phyloP scores from a whole-genome alignment of 1,140 invertebrate genomes.

The Monomorium pharaonis region DNA sequence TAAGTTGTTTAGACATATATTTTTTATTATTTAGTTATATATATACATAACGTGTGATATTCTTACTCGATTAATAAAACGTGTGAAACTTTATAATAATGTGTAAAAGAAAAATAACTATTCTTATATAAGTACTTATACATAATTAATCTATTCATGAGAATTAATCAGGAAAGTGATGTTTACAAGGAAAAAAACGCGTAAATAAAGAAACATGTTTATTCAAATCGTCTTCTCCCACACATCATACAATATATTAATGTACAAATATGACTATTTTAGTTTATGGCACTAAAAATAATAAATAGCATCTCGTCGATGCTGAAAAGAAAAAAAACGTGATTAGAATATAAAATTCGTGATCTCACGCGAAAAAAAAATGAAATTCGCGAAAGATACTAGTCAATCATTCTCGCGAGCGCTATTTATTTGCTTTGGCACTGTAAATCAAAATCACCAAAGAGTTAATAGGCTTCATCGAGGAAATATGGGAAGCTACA shows the following conservation, averaged over 20 bases:
- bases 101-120: neutral
- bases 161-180: neutral
- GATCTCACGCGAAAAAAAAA: constrained; percentile 3
- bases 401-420: neutral
- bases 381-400: neutral
- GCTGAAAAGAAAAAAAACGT: neutral
- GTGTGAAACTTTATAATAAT: neutral
- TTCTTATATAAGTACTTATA: no score
- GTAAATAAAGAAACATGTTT: constrained; percentile 56
- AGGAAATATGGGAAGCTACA: constrained; percentile 41
- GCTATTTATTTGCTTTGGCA: constrained; percentile 70
- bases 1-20: neutral
- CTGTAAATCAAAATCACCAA: constrained; percentile 65
- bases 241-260: constrained; percentile 51
- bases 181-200: neutral
- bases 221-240: constrained; percentile 39
- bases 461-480: neutral
- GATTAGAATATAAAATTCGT: constrained; percentile 15
- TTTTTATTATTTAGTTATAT: neutral
- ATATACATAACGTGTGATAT: neutral
- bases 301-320: constrained; percentile 49
- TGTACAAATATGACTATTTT: constrained; percentile 37
- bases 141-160: neutral
- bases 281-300: constrained; percentile 73
- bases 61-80: neutral